Base-by-base conservation (phyloP, 2,888 invertebrate species). In the Torymus auratus region DNA sequence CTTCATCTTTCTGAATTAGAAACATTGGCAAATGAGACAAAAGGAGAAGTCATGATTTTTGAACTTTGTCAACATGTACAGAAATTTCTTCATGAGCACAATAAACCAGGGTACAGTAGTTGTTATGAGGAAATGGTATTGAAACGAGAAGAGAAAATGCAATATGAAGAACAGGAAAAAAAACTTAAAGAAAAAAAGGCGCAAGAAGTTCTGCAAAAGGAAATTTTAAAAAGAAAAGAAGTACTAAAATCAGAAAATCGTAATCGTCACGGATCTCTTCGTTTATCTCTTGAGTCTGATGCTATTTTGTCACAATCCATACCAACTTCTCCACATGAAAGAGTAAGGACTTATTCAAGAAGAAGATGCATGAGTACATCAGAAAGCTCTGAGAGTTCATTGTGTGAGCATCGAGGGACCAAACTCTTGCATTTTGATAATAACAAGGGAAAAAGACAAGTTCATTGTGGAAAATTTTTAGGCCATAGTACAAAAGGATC, bases 111-210 rank as follows among this genome's bases (percentile, higher is more conserved):
- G 0, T 93, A 93, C 71, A 93, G 95, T 80, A 98, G 98, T 11
- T 97, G 96, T 90, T 97, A 98, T 86, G 98, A 98, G 82, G 96
- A 98, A 92, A 98, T 98, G 98, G 90, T 97, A 12, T 93, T 93
- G 70, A 93, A 95, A 73, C 94, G 94, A 82, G 93, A 94, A 84
- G 94, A 95, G 87, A 92, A 93, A 84, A 94, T 95, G 85, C 93
- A 94, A 85, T 91, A 93, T 75, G 93, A 94, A 85, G 91, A 93
- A 64, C 92, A 94, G 80, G 93, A 94, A 72, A 92, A 94, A 84
- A 92, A 94, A 86, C 91, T 93, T 14, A 94, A 94, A 84, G 94
- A 95, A 87, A 94, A 94, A 83, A 93, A 94, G 88, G 88, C 90
- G 52, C 86, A 89, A 82, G 89, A 90, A 85, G 89, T 89, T 41